A percentile compares a stretch with the other conserved stretches of the same genome.
Conservation (phyloP, 2,797 vertebrate species). For the Enteromius anoplus region DNA sequence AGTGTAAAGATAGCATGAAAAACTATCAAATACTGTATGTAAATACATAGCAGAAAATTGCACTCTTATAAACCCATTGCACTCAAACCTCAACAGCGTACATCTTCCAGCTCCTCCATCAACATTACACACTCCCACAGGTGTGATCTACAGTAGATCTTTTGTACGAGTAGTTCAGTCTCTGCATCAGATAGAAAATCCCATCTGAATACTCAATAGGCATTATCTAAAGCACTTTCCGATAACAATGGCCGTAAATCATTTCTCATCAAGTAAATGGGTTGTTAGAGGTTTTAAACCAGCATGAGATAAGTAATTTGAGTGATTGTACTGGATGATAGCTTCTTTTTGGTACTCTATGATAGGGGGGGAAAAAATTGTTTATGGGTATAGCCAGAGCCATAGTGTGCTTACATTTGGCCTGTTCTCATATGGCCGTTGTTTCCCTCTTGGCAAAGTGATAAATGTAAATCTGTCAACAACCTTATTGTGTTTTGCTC, state of each 20-base stretch:
- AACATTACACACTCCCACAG: slow-evolving; percentile 21
- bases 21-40: background rate
- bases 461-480: slow-evolving; percentile 41
- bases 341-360: slow-evolving; percentile 32
- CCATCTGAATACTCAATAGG: background rate
- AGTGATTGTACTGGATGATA: slow-evolving; percentile 39
- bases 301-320: slow-evolving; percentile 37
- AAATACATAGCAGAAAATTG: background rate
- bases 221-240: slow-evolving; percentile 42
- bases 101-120: slow-evolving; percentile 6
- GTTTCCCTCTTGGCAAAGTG: slow-evolving; percentile 30
- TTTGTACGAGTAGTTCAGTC: background rate
- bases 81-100: background rate
- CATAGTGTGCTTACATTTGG: slow-evolving; percentile 13
- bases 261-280: slow-evolving; percentile 43
- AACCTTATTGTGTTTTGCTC: slow-evolving; percentile 27
- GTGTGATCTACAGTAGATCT: slow-evolving; percentile 4
- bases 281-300: slow-evolving; percentile 30
- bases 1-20: background rate
- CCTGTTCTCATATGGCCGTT: slow-evolving; percentile 5
- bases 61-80: background rate
- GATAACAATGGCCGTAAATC: slow-evolving; percentile 29
- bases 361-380: background rate
- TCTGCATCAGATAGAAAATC: slow-evolving; percentile 33
- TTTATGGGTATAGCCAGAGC: slow-evolving; percentile 1